These are phyloP conservation scores for Cydia pomonella DNA, from an alignment of 1,140 invertebrate genomes.

Conservation along the genomic window DNA sequence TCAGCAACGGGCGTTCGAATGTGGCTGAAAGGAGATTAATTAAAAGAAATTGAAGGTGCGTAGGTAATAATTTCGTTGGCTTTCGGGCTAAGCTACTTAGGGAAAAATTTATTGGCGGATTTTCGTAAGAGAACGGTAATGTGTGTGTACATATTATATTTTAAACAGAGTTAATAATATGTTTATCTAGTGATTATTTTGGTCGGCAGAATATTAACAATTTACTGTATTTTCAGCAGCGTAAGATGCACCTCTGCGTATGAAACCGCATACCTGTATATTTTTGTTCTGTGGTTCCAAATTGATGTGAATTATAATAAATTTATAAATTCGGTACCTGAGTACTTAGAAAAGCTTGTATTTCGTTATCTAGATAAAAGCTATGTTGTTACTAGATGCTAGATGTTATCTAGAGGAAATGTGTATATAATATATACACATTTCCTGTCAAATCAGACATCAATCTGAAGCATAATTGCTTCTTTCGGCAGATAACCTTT, in stretches of 20 bases:
- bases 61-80: constrained; percentile 12
- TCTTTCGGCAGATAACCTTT: constrained; percentile 20
- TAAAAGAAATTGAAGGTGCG: constrained; percentile 28
- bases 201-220: too few relatives aligned
- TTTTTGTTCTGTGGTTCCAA: too few relatives aligned
- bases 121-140: not conserved
- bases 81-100: not conserved
- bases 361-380: too few relatives aligned
- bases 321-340: too few relatives aligned
- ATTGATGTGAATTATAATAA: too few relatives aligned
- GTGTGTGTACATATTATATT: not conserved
- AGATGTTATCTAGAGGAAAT: too few relatives aligned
- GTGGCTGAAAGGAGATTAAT: constrained; percentile 26
- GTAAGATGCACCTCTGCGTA: not conserved
- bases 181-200: too few relatives aligned
- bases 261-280: not conserved
- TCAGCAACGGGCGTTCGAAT: not conserved
- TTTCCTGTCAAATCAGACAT: not conserved
- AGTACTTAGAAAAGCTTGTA: not conserved
- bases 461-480: constrained; percentile 13
- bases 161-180: not conserved
- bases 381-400: too few relatives aligned
- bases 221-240: too few relatives aligned
- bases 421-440: too few relatives aligned
- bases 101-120: not conserved